These are phyloP conservation scores for Hypolimnas misippus DNA, from an alignment of 2,888 invertebrate genomes.

Conservation along the genomic window DNA sequence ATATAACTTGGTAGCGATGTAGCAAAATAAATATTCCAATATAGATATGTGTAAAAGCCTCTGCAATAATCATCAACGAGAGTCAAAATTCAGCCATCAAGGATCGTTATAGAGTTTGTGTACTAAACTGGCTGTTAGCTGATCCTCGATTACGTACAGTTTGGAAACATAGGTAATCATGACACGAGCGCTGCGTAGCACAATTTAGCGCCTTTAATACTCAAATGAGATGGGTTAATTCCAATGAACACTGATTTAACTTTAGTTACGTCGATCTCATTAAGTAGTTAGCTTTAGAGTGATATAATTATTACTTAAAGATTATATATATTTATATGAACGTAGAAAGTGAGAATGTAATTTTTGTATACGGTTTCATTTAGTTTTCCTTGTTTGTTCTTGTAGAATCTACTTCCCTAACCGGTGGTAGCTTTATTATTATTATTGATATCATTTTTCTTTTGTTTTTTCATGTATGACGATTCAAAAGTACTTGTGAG, in stretches of 20 bases:
- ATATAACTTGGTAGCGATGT: too few species aligned
- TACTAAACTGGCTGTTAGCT: slow-evolving; percentile 43
- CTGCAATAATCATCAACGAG: not conserved
- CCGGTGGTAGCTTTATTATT: too few species aligned
- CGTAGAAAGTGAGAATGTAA: too few species aligned
- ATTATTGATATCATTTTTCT: too few species aligned
- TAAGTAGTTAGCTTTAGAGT: not conserved
- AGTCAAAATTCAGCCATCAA: slow-evolving; percentile 14
- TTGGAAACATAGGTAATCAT: slow-evolving; percentile 35
- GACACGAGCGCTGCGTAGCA: slow-evolving; percentile 26
- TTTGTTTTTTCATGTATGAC: too few species aligned
- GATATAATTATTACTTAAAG: not conserved
- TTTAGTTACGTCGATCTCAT: slow-evolving; percentile 8
- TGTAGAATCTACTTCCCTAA: too few species aligned
- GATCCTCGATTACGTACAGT: slow-evolving; percentile 51
- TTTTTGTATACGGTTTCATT: too few species aligned
- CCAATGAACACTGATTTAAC: slow-evolving; percentile 11
- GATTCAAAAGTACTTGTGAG: too few species aligned
- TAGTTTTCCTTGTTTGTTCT: too few species aligned
- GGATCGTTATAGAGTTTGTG: slow-evolving; percentile 29
- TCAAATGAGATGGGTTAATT: slow-evolving; percentile 30
- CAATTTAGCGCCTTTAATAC: slow-evolving; percentile 27
- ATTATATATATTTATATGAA: not conserved
- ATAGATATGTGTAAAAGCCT: too few species aligned
- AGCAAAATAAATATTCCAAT: too few species aligned